Base-by-base conservation (phyloP, 2,797 vertebrate species). In the Parotocinclus haroldoi region DNA sequence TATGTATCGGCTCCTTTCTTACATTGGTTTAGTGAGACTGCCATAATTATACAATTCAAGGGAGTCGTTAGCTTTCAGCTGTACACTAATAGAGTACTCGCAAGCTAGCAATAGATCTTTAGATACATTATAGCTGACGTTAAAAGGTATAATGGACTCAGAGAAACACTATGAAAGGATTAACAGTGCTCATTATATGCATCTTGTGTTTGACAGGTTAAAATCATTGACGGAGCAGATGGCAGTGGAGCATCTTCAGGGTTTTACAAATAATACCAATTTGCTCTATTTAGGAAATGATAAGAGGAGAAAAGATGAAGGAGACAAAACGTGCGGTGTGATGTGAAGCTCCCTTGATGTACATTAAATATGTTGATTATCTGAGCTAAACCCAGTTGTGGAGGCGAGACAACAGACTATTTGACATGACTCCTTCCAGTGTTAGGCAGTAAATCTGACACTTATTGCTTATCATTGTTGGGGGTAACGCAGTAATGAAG, bases 261-360 rank as follows among this genome's bases (percentile, higher is more conserved):
- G 57, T 38, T 58, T 40, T 58, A 36, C 63, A 49, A 64, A 59
- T 56, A 45, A 50, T 65, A 18, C 42, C 48, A 14, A 56, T 46
- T 55, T 48, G 17, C 42, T 59, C 56, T 40, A 52, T 67, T 46
- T 36, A 44, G 18, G 51, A 60, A 14, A 68, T 52, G 55, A 67
- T 52, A 13, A 45, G 50, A 52, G 46, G n/a, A 58, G 56, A 17
- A 46, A 46, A n/a, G 58, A 60, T 7, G 12, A 3, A 27, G 10
- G 39, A 6, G 9, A 11, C 42, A 9, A 60, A 54, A 48, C 66
- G 42, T 68, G 58, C 39, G 50, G 66, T 55, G 51, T 48, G 58
- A 61, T 54, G 19, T 13, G 37, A 37, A n/a, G 10, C 48, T 17
- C 60, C 18, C 46, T 56, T 17, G 44, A 14, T 44, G 60, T 44